Evolutionary conservation across 2,888 invertebrate genomes (phyloP).

Genomic region (Netelia inedita): DNA sequence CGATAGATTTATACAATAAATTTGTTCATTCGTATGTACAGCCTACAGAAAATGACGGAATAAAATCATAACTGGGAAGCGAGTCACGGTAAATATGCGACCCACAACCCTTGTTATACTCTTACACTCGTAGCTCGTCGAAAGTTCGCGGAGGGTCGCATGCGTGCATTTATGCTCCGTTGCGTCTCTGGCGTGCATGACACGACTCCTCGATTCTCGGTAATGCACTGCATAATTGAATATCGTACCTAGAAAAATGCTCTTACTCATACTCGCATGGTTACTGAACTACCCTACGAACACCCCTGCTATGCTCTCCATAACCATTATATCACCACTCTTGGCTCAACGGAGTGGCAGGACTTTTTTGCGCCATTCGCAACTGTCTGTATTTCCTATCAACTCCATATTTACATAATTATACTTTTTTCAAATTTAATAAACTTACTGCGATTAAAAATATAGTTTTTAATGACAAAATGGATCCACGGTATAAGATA

Average conservation of each 20-base stretch:
- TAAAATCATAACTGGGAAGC: background rate
- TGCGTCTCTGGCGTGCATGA: constrained; percentile 35
- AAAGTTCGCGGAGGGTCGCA: constrained; percentile 43
- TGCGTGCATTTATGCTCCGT: constrained; percentile 34
- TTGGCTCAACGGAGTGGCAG: background rate
- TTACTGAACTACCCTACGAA: constrained; percentile 19
- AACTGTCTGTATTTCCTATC: background rate
- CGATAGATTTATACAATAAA: too few species aligned
- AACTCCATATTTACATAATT: background rate
- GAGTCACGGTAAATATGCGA: background rate
- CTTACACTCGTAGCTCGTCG: background rate
- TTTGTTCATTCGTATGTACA: background rate
- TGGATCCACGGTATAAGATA: background rate
- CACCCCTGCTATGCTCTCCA: background rate
- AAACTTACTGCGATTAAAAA: background rate
- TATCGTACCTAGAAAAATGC: constrained; percentile 66
- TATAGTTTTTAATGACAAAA: background rate
- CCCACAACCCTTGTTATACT: constrained; percentile 6
- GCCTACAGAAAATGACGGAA: background rate
- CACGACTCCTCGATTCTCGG: constrained; percentile 59
- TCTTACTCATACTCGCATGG: constrained; percentile 48
- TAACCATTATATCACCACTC: constrained; percentile 8
- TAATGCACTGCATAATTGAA: constrained; percentile 66
- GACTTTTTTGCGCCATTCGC: background rate
- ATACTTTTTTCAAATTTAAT: background rate